A percentile compares a stretch with the other conserved stretches of the same genome.
phyloP scores from a whole-genome alignment of 1,140 invertebrate genomes.

The Hestina assimilis region DNA sequence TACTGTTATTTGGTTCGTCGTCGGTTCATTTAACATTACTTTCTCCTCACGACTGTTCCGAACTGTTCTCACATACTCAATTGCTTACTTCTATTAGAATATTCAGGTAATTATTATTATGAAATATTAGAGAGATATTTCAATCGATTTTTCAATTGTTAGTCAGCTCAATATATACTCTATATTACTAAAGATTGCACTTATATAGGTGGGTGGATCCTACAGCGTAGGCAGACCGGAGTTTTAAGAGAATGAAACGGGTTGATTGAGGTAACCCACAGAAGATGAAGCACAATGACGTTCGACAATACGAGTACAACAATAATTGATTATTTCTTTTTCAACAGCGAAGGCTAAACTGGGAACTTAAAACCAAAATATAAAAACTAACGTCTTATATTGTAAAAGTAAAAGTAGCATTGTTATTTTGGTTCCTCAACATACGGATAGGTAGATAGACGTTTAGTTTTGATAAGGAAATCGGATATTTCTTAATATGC shows the following conservation, averaged over 20 bases:
- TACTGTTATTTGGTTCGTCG: conserved; percentile 48
- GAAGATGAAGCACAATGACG: conserved; percentile 14
- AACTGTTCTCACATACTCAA: conserved; percentile 21
- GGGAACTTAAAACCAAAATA: no score
- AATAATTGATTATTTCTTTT: neutral
- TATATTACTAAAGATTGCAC: conserved; percentile 21
- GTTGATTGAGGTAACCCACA: conserved; percentile 30
- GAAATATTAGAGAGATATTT: no score
- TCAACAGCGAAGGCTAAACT: no score
- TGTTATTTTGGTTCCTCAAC: no score
- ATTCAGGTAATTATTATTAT: neutral
- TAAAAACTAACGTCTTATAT: no score
- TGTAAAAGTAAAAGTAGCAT: no score
- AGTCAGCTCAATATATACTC: no score
- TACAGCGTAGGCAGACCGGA: conserved; percentile 60
- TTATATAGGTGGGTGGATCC: conserved; percentile 44
- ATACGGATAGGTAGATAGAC: no score
- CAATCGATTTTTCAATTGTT: neutral
- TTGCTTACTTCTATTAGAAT: neutral
- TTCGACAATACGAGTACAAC: neutral
- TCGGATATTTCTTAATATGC: no score
- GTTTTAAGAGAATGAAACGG: conserved; percentile 35
- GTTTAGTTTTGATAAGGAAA: no score
- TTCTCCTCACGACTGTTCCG: conserved; percentile 30
- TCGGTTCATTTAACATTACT: conserved; percentile 48